phyloP scores from a whole-genome alignment of 2,113 vertebrate species.

The Gasterosteus aculeatus region DNA sequence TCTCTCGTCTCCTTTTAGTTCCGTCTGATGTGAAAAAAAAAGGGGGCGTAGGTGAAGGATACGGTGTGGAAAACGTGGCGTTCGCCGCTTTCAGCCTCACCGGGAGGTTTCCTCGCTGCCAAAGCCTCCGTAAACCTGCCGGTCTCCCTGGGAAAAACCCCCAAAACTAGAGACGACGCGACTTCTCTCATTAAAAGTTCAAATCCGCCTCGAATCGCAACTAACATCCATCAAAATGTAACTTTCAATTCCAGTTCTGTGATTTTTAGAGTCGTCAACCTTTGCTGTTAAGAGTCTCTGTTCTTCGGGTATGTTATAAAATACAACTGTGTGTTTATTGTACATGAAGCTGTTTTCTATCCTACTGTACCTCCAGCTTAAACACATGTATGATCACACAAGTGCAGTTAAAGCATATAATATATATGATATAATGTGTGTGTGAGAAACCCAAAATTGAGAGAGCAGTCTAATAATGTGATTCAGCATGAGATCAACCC shows the following conservation, averaged over 20 bases:
- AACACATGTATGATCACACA: slow-evolving; percentile 43
- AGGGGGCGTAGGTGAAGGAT: slow-evolving; percentile 35
- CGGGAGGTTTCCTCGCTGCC: slow-evolving; percentile 61
- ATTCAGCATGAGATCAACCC: slow-evolving; percentile 60
- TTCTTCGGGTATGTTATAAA: slow-evolving; percentile 33
- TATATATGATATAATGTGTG: neutral
- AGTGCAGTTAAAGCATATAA: slow-evolving; percentile 20
- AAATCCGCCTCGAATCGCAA: slow-evolving; percentile 2
- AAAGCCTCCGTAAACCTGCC: slow-evolving; percentile 56
- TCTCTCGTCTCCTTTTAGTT: slow-evolving; percentile 56
- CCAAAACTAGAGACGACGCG: too few relatives aligned
- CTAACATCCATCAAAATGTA: neutral
- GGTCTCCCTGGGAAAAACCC: slow-evolving; percentile 13
- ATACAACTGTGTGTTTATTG: slow-evolving; percentile 40
- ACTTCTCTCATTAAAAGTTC: neutral
- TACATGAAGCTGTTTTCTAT: slow-evolving; percentile 46
- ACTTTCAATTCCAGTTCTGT: slow-evolving; percentile 14
- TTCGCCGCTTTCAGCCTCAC: slow-evolving; percentile 17
- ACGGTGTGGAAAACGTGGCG: slow-evolving; percentile 16
- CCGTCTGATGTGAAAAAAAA: slow-evolving; percentile 42
- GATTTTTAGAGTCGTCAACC: slow-evolving; percentile 25
- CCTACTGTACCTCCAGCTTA: slow-evolving; percentile 46
- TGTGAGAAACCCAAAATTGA: slow-evolving; percentile 13
- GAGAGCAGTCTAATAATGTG: neutral
- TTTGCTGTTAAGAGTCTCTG: slow-evolving; percentile 37